Evolutionary conservation across 1,140 invertebrate species (phyloP), one percentile per base, ranked within the genome.

Genomic region (Brachionus paranguensis): DNA sequence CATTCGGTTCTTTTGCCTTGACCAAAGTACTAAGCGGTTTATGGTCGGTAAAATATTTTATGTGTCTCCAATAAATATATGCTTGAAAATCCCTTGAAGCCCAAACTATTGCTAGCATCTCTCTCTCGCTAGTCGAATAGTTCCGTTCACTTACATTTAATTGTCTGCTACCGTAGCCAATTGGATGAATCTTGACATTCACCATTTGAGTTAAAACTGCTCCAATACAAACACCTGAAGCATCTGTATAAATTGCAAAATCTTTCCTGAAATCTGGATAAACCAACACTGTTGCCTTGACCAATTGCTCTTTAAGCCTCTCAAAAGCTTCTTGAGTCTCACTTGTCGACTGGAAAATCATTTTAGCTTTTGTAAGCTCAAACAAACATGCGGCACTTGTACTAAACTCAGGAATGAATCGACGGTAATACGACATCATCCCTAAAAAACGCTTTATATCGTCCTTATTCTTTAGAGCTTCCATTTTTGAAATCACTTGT

Each of bases 41-140:
- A 83, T 88, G 86, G 53, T 88, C 86, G 3, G 86, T 86, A 6
- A 85, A 64, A 0, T 88, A 47, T 27, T n/a, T 84, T 33, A 88
- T 85, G 11, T 76, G 53, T 20, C 53, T 55, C 0, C 86, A 85
- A n/a, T 85, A 85, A 2, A 89, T 33, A 50, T 87, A 87, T 1
- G 45, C 72, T 29, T 85, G 41, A 50, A 85, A 88, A 37, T 85
- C 78, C n/a, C 85, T 74, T 12, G 85, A 29, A 27, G 86, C 86
- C 60, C 50, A 85, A 11, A 87, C 84, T 20, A 87, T 84, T 64
- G 86, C 87, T 20, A 87, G 70, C 41, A 83, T 41, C 85, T 86
- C 87, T 50, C 83, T 84, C 10, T 86, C 76, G 3, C 85, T 86
- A 43, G 83, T 84, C 29, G 85, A 86, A 50, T 86, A 87, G 27